Base-by-base conservation (phyloP, 1,140 invertebrate species). In the Drosophila kanapiae region DNA sequence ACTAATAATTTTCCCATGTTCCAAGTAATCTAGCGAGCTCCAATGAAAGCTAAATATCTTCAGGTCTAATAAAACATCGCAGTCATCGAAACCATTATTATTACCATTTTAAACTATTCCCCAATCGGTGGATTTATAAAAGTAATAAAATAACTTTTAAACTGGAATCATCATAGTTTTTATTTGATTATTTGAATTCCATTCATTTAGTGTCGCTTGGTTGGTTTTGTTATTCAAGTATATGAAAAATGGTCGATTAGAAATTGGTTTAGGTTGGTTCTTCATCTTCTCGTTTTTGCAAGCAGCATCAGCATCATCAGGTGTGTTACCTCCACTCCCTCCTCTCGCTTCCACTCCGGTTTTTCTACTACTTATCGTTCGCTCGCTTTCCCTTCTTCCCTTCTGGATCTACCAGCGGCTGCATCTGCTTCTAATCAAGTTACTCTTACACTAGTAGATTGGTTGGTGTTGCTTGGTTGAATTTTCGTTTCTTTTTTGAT, bases 111-210 rank as follows among this genome's bases (percentile, higher is more conserved):
- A 23, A 23, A 23, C 3, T 23, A 23, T 23, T 23, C 23, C 23
- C 23, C 23, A 23, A 23, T 1, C 23, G 4, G 7, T 31, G 31
- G 7, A 3, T 31, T 31, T 7, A 31, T 31, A 31, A 27, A 14
- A 14, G 0, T 29, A 67, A 58, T 58, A 27, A 45, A 45, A 45
- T 16, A 54, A 48, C 45, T 47, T 35, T 11, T 13, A 56, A 63
- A 62, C 78, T 78, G 84, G 85, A 87, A 84, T 84, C 69, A 86
- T 85, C 70, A 77, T 80, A 74, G 62, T 74, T 80, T 64, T 88
- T 88, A 88, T 88, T 88, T 90, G 84, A 88, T 90, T 88, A 88
- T 78, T 84, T 87, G 38, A 88, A 81, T 88, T 88, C 84, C 85
- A 84, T 88, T 90, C 69, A 65, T 90, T 88, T 75, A 88, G 77